phyloP scores from a whole-genome alignment of 2,113 vertebrate species.

The Lonchura striata region DNA sequence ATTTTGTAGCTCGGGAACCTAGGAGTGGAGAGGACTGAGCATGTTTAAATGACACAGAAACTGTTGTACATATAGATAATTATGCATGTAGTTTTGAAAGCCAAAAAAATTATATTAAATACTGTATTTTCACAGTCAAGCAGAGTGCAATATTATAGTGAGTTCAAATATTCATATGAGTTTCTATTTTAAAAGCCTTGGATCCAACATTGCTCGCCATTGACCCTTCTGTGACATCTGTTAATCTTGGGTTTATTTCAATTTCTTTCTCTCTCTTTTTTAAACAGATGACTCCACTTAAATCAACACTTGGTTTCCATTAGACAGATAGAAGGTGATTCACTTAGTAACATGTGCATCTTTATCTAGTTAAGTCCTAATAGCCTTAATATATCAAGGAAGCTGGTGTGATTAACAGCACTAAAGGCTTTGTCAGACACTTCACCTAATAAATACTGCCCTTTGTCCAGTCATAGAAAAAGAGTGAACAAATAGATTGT shows the following conservation, averaged over 20 bases:
- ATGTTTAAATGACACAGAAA: neutral
- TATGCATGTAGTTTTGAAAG: neutral
- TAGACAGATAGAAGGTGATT: conserved; percentile 55
- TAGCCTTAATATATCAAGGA: conserved; percentile 50
- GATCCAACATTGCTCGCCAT: neutral
- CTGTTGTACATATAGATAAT: neutral
- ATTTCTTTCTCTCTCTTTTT: conserved; percentile 16
- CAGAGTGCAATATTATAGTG: neutral
- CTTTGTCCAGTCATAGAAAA: neutral
- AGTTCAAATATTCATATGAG: neutral
- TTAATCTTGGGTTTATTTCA: conserved; percentile 55
- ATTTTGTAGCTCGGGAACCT: neutral
- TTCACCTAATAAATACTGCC: conserved; percentile 25
- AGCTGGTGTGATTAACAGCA: conserved; percentile 30
- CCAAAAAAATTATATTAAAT: neutral
- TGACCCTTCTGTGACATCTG: conserved; percentile 47
- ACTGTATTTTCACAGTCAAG: neutral
- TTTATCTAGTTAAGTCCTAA: conserved; percentile 54
- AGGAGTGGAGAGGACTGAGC: neutral
- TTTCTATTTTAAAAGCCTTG: conserved; percentile 33
- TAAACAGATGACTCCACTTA: conserved; percentile 57
- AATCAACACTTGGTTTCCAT: conserved; percentile 57
- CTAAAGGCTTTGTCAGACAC: conserved; percentile 30
- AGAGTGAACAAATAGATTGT: neutral
- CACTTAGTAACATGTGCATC: conserved; percentile 33